Evolutionary conservation across 2,888 invertebrate species (phyloP).

Genomic region (Pachliopta kotzebuea): DNA sequence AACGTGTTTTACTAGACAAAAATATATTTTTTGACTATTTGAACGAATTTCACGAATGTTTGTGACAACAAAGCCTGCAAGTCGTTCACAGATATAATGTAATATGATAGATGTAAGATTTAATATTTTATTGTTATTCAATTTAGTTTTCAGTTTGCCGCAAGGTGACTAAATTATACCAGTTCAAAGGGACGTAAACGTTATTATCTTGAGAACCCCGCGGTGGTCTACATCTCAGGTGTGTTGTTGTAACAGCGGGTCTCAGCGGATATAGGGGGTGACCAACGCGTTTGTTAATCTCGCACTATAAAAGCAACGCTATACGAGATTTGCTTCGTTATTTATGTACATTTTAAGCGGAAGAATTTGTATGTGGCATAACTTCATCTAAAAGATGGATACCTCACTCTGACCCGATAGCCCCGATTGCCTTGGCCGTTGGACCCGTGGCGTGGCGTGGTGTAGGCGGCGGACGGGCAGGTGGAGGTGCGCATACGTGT

Average conservation of each 20-base stretch:
- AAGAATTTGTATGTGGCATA: slow-evolving; percentile 71
- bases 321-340: slow-evolving; percentile 70
- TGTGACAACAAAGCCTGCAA: slow-evolving; percentile 73
- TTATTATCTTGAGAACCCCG: slow-evolving; percentile 73
- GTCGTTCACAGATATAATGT: slow-evolving; percentile 73
- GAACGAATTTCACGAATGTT: slow-evolving; percentile 73
- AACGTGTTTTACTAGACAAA: slow-evolving; percentile 73
- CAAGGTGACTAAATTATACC: slow-evolving; percentile 79
- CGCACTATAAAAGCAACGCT: slow-evolving; percentile 49
- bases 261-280: slow-evolving; percentile 61
- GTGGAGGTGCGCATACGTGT: slow-evolving; percentile 54
- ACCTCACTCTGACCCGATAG: slow-evolving; percentile 57
- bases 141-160: slow-evolving; percentile 76
- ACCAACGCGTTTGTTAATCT: slow-evolving; percentile 70
- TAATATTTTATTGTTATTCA: slow-evolving; percentile 80
- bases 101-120: slow-evolving; percentile 78
- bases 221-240: slow-evolving; percentile 57
- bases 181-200: slow-evolving; percentile 77
- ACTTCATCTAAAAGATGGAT: slow-evolving; percentile 72
- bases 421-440: slow-evolving; percentile 37
- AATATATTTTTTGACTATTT: slow-evolving; percentile 81
- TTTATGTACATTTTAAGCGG: slow-evolving; percentile 77
- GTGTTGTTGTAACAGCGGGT: slow-evolving; percentile 59
- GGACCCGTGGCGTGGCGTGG: no score
- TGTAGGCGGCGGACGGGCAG: slow-evolving; percentile 34